Conservation (phyloP, 2,888 invertebrate species). For the Prosapia bicincta region DNA sequence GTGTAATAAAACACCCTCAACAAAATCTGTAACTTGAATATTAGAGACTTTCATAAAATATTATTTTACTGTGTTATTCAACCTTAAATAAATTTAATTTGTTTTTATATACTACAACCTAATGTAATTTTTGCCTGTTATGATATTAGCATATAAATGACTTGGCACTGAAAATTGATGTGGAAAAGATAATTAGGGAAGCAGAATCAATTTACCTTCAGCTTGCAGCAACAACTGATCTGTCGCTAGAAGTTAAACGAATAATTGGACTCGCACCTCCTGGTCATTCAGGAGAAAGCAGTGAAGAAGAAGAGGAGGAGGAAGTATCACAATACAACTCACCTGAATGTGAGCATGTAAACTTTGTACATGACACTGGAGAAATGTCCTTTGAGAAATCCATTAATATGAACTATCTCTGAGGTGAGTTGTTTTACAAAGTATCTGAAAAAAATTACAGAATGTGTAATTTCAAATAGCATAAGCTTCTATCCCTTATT, state of each 20-base stretch:
- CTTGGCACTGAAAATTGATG: conserved; percentile 79
- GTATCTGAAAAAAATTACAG: too few relatives aligned
- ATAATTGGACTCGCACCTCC: conserved; percentile 61
- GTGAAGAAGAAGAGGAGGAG: conserved; percentile 36
- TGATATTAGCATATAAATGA: conserved; percentile 91
- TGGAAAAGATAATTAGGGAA: conserved; percentile 74
- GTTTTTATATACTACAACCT: too few relatives aligned
- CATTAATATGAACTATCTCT: conserved; percentile 53
- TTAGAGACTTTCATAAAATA: too few relatives aligned
- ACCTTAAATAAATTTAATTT: not conserved
- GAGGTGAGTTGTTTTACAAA: too few relatives aligned
- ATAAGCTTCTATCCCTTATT: too few relatives aligned
- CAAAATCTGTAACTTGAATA: too few relatives aligned
- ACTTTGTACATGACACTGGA: conserved; percentile 48
- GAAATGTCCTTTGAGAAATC: conserved; percentile 59
- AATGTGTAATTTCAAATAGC: too few relatives aligned
- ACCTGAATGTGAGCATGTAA: conserved; percentile 39
- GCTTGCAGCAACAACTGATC: conserved; percentile 62
- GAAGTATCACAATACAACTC: conserved; percentile 35
- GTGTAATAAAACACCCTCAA: too few relatives aligned
- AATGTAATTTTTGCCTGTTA: not conserved
- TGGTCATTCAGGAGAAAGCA: not conserved
- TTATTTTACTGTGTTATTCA: not conserved
- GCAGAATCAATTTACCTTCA: conserved; percentile 94
- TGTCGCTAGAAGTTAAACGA: conserved; percentile 66